A percentile compares a stretch with the other conserved stretches of the same genome.
These are phyloP conservation scores for Tylochromis polylepis DNA, from an alignment of 2,113 vertebrate species.

Conservation along the genomic window DNA sequence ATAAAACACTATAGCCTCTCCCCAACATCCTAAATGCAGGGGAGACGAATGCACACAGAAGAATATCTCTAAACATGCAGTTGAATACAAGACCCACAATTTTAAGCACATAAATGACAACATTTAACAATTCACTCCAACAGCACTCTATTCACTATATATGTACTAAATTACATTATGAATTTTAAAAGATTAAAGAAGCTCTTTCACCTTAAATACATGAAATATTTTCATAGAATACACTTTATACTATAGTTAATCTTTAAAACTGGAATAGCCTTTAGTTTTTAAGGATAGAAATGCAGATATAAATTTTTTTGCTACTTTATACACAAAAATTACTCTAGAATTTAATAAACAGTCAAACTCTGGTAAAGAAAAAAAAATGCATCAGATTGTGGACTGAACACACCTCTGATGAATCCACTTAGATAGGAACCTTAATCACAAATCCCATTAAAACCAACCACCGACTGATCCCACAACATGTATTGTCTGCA, in stretches of 20 bases:
- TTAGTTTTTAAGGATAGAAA: background rate
- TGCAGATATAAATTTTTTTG: background rate
- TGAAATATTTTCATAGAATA: background rate
- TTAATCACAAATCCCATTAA: background rate
- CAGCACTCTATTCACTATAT: background rate
- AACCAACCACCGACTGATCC: background rate
- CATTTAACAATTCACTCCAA: too few species aligned
- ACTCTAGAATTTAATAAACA: background rate
- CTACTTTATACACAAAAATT: background rate
- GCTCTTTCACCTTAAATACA: slow-evolving; percentile 4
- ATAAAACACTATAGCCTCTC: too few species aligned
- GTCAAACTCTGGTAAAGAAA: background rate
- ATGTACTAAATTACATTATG: background rate
- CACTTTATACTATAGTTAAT: background rate
- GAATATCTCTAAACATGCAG: too few species aligned
- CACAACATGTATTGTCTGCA: background rate
- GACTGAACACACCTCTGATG: background rate
- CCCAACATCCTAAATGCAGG: too few species aligned
- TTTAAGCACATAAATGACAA: too few species aligned
- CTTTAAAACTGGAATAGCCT: background rate
- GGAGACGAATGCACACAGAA: too few species aligned
- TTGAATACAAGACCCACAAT: too few species aligned
- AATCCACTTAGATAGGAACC: background rate
- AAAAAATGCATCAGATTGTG: background rate
- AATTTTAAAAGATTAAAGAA: background rate